A percentile compares a stretch with the other conserved stretches of the same genome.
These are phyloP conservation scores for Ceratosolen fusciceps DNA, from an alignment of 1,140 invertebrate species.

Conservation along the genomic window DNA sequence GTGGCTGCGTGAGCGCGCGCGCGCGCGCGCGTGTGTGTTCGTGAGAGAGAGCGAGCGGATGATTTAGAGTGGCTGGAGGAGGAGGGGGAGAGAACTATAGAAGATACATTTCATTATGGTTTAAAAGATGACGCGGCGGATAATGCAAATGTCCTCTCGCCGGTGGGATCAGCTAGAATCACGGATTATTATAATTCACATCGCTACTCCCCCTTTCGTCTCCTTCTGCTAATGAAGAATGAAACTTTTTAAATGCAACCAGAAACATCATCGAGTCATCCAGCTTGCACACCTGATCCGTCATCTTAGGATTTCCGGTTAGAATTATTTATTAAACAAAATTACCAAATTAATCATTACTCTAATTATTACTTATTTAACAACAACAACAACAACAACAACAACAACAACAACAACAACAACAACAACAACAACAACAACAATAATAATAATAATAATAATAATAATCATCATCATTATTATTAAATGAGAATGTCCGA, in stretches of 20 bases:
- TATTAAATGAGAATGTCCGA: too few relatives aligned
- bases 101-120: conserved; percentile 1
- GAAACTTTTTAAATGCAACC: conserved; percentile 22
- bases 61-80: too few relatives aligned
- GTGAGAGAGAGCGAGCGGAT: neutral
- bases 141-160: conserved; percentile 4
- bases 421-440: too few relatives aligned
- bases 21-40: too few relatives aligned
- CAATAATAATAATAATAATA: too few relatives aligned
- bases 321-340: too few relatives aligned
- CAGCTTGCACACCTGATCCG: conserved; percentile 29
- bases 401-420: too few relatives aligned
- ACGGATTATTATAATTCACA: neutral
- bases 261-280: conserved; percentile 2
- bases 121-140: conserved; percentile 19
- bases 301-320: conserved; percentile 21
- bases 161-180: conserved; percentile 4
- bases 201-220: neutral
- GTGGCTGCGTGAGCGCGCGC: too few relatives aligned
- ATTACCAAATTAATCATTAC: too few relatives aligned
- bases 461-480: too few relatives aligned
- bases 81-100: neutral
- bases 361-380: too few relatives aligned
- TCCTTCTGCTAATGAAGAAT: conserved; percentile 31
- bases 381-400: too few relatives aligned